These are phyloP conservation scores for Lethrus apterus DNA, from an alignment of 1,140 invertebrate genomes.

Conservation along the genomic window DNA sequence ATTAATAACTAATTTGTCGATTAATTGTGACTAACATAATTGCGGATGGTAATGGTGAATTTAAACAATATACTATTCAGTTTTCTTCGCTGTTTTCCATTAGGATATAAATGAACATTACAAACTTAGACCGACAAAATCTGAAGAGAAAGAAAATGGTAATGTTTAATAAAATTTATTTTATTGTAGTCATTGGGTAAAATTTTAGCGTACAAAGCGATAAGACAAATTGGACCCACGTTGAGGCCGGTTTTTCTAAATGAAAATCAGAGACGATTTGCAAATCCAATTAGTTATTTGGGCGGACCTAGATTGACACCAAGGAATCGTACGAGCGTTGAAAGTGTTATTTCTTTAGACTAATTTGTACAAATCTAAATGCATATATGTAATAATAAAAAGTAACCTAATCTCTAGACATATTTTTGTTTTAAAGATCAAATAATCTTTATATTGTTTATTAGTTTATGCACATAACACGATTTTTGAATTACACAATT, in stretches of 20 bases:
- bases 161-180: neutral
- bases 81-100: neutral
- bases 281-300: slow-evolving; percentile 64
- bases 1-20: too few relatives aligned
- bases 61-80: too few relatives aligned
- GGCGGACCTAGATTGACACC: slow-evolving; percentile 52
- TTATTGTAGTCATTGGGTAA: slow-evolving; percentile 1
- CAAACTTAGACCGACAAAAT: neutral
- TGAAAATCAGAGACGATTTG: slow-evolving; percentile 51
- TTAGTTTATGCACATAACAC: too few relatives aligned
- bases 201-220: slow-evolving; percentile 16
- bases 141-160: slow-evolving; percentile 5
- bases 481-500: too few relatives aligned
- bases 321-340: slow-evolving; percentile 52
- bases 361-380: too few relatives aligned
- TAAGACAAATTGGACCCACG: slow-evolving; percentile 11
- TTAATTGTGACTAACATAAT: too few relatives aligned
- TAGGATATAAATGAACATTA: slow-evolving; percentile 6
- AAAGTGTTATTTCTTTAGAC: slow-evolving; percentile 64
- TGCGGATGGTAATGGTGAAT: too few relatives aligned
- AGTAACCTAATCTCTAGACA: too few relatives aligned
- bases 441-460: too few relatives aligned
- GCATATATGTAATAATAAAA: too few relatives aligned
- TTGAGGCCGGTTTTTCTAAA: slow-evolving; percentile 46
- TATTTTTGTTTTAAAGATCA: too few relatives aligned